Evolutionary conservation across 2,113 vertebrate species (phyloP).

Genomic region (Chrysemys picta): DNA sequence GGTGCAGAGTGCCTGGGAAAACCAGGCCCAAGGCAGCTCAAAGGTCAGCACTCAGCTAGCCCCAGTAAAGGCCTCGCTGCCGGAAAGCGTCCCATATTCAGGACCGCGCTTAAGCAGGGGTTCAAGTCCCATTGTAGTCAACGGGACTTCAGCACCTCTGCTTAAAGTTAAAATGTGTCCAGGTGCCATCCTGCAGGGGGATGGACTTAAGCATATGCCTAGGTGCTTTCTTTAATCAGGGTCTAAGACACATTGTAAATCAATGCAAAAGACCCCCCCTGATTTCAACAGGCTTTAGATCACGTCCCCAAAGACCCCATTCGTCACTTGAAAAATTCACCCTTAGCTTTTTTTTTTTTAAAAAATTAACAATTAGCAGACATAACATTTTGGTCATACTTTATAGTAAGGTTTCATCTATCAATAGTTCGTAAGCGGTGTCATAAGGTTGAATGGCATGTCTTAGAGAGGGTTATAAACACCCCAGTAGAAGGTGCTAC

Average conservation of each 20-base stretch:
- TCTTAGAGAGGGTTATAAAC: background rate
- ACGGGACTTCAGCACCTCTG: accelerated
- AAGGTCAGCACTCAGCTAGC: background rate
- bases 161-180: background rate
- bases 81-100: accelerated
- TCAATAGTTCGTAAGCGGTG: background rate
- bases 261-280: background rate
- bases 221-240: background rate
- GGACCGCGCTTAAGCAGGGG: accelerated
- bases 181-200: too few species aligned
- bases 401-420: background rate
- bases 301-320: background rate
- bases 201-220: background rate
- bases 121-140: accelerated
- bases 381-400: background rate
- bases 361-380: background rate
- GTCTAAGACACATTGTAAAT: too few species aligned
- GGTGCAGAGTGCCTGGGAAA: too few species aligned
- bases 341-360: background rate
- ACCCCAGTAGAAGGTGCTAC: background rate
- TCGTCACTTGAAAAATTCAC: background rate
- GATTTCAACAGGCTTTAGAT: background rate
- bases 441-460: background rate
- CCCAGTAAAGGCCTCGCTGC: background rate
- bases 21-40: background rate